Conservation (phyloP, 2,797 vertebrate genomes). For the Epinephelus coioides region DNA sequence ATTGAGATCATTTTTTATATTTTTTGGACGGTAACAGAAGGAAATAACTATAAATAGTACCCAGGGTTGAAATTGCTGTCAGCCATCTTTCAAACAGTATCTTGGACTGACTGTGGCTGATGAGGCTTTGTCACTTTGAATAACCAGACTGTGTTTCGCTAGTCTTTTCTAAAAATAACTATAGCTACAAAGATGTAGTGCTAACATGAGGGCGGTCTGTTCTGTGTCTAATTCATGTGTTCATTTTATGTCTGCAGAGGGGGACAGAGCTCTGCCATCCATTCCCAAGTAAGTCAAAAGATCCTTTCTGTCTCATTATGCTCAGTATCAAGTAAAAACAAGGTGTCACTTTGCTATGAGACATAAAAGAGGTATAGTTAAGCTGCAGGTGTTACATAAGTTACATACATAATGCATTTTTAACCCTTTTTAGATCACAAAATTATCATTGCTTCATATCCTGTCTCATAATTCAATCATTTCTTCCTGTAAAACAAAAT, state of each 20-base stretch:
- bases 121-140: constrained; percentile 55
- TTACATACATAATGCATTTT: no score
- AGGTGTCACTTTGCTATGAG: neutral
- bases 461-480: no score
- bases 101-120: constrained; percentile 33
- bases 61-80: constrained; percentile 1
- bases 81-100: constrained; percentile 31
- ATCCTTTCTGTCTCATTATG: neutral
- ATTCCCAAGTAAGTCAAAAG: constrained; percentile 94
- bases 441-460: no score
- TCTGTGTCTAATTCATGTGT: constrained; percentile 32
- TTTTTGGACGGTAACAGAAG: neutral
- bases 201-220: constrained; percentile 7
- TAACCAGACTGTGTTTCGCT: constrained; percentile 37
- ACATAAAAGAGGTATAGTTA: neutral
- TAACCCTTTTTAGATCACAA: no score
- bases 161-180: constrained; percentile 59
- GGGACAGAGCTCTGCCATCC: constrained; percentile 96
- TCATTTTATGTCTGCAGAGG: constrained; percentile 87
- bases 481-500: no score
- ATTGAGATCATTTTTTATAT: neutral
- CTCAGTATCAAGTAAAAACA: neutral
- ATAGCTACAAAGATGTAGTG: constrained; percentile 20
- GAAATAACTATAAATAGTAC: constrained; percentile 11
- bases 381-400: constrained; percentile 9